These are phyloP conservation scores for Priocnemis perturbator DNA, from an alignment of 2,888 invertebrate genomes.

Conservation along the genomic window DNA sequence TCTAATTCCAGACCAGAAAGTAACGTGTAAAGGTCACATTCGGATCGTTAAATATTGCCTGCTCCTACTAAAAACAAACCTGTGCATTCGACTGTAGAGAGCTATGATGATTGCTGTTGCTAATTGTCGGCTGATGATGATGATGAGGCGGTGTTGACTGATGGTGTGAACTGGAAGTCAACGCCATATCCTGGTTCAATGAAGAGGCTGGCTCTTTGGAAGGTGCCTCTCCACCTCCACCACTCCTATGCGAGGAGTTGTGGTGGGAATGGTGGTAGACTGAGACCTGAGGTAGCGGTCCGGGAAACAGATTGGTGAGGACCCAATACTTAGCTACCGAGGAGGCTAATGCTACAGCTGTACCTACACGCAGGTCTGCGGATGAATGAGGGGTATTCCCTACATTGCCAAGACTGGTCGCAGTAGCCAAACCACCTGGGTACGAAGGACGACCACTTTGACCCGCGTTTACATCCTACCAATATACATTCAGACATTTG, in stretches of 20 bases:
- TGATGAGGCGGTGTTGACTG: conserved; percentile 65
- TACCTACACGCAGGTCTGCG: conserved; percentile 74
- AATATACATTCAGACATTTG: conserved; percentile 72
- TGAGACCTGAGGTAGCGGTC: conserved; percentile 85
- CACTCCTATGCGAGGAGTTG: conserved; percentile 78
- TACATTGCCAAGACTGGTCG: conserved; percentile 71
- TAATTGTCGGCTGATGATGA: conserved; percentile 67
- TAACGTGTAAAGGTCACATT: conserved; percentile 30
- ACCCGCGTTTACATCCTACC: conserved; percentile 74
- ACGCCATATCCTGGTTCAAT: conserved; percentile 70
- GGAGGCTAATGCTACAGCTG: conserved; percentile 81
- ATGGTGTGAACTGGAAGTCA: conserved; percentile 66
- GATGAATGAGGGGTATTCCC: conserved; percentile 69
- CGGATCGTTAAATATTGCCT: conserved; percentile 41
- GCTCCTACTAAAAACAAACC: conserved; percentile 70
- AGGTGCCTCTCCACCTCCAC: conserved; percentile 76
- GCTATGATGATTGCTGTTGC: conserved; percentile 66
- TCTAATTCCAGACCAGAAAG: conserved; percentile 29
- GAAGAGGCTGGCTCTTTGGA: conserved; percentile 66
- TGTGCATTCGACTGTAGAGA: conserved; percentile 69
- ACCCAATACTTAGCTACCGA: conserved; percentile 91
- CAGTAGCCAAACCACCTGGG: conserved; percentile 70
- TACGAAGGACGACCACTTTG: conserved; percentile 72
- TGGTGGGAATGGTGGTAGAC: conserved; percentile 78
- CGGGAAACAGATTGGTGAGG: conserved; percentile 87